Evolutionary conservation across 2,888 invertebrate genomes (phyloP).

Genomic region (Pristionchus mayeri): DNA sequence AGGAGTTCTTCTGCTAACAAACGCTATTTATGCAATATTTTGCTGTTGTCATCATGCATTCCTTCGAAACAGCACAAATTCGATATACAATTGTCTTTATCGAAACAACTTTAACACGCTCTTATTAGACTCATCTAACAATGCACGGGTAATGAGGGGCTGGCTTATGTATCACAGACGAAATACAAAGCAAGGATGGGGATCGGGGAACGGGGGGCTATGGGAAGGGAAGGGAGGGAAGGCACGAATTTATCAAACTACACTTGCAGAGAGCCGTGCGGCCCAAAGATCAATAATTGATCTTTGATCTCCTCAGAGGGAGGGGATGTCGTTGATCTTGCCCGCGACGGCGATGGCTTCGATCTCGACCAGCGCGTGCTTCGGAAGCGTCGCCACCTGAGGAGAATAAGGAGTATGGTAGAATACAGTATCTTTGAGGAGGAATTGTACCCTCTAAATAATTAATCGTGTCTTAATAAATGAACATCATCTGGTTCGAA

Average conservation of each 20-base stretch:
- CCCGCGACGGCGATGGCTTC: slow-evolving; percentile 85
- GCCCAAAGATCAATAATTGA: neutral
- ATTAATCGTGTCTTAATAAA: too few species aligned
- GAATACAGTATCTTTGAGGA: too few species aligned
- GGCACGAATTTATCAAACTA: neutral
- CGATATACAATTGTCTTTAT: neutral
- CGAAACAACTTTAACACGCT: neutral
- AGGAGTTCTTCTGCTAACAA: too few species aligned
- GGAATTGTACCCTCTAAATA: too few species aligned
- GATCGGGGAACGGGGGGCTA: neutral
- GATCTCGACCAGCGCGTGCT: slow-evolving; percentile 79
- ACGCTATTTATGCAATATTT: too few species aligned
- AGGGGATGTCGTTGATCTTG: slow-evolving; percentile 64
- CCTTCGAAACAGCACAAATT: too few species aligned
- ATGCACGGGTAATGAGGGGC: neutral
- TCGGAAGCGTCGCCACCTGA: slow-evolving; percentile 72
- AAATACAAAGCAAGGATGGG: neutral
- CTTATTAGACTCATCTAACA: slow-evolving; percentile 11
- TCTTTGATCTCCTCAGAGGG: slow-evolving; percentile 10
- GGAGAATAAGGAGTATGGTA: neutral
- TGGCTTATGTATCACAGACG: neutral
- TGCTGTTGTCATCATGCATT: too few species aligned
- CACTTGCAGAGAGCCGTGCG: too few species aligned
- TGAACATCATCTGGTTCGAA: too few species aligned
- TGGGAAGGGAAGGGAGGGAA: neutral